A percentile compares a stretch with the other conserved stretches of the same genome.
phyloP scores from a whole-genome alignment of 2,797 vertebrate species.

The Steatocranus sp. region DNA sequence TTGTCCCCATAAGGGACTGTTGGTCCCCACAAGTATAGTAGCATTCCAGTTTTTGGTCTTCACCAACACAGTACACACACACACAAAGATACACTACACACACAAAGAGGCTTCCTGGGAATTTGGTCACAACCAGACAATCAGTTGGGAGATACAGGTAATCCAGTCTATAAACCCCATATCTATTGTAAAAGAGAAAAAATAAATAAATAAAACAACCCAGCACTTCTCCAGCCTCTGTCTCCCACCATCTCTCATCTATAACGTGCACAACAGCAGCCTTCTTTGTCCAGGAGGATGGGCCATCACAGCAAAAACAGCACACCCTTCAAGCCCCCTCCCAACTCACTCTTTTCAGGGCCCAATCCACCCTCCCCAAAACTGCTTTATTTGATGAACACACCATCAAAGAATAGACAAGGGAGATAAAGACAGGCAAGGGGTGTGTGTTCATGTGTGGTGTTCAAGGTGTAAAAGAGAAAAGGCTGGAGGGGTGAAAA shows the following conservation, averaged over 20 bases:
- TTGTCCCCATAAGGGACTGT: neutral
- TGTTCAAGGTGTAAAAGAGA: constrained; percentile 64
- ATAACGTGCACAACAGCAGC: constrained; percentile 39
- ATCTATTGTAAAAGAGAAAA: constrained; percentile 16
- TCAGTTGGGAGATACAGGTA: constrained; percentile 29
- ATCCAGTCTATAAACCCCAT: constrained; percentile 21
- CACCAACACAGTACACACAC: neutral
- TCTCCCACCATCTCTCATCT: constrained; percentile 12
- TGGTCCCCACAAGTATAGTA: neutral
- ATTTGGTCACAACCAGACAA: constrained; percentile 8
- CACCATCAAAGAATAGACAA: constrained; percentile 67
- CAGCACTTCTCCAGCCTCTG: neutral
- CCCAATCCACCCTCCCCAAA: constrained; percentile 38
- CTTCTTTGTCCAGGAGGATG: constrained; percentile 64
- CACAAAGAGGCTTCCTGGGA: neutral
- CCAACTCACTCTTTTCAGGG: constrained; percentile 47
- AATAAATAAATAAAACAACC: neutral
- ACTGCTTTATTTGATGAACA: constrained; percentile 74
- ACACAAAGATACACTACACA: neutral
- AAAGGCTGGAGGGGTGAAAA: constrained; percentile 45
- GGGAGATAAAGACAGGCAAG: constrained; percentile 55
- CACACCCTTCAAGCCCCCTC: constrained; percentile 9
- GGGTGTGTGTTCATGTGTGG: constrained; percentile 34
- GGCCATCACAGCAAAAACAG: constrained; percentile 48
- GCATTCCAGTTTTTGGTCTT: neutral